Base-by-base conservation (phyloP, 92 coral and sea anemone genomes). In the Zoanthus solanderi region DNA sequence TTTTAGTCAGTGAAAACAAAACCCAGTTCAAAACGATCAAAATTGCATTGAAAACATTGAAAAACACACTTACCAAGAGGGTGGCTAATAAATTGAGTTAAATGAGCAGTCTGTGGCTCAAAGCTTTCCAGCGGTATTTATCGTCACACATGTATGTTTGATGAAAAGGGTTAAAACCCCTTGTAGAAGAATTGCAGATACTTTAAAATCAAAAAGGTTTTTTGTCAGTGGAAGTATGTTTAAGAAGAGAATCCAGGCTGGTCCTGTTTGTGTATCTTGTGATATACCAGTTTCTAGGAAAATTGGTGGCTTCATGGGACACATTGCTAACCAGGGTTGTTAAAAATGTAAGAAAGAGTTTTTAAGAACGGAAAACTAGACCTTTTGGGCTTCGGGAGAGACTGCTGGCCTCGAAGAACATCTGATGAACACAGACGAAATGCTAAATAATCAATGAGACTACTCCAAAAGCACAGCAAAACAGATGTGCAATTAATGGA, bases 251-350 rank as follows among this genome's bases (percentile, higher is more conserved):
- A 78, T 88, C 28, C 87, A 91, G 78, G 94, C 88, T 52, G 91
- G 86, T 10, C 53, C 88, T 11, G 47, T 90, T 32, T 93, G 93
- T 90, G 88, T 93, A 9, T 68, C 95, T 23, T 92, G 93, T 76
- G 95, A 90, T 45, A 90, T 92, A 7, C 95, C 93, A 37, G 93
- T 93, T 9, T 61, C 86, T n/a, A 87, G 95, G 68, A 92, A 92
- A 75, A 88, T 90, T 12, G 93, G 83, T 48, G 93, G 93, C 1
- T 90, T 92, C 71, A 71, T 92, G 84, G 91, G 95, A 17, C 95
- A 92, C 77, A 92, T 90, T 86, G 92, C 95, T 45, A 78, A 78
- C 32, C 91, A 87, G 57, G 95, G 95, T 0, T 93, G 95, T 74
- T 90, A 84, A 0, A 29, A 87, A 3, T 93, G 23, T 23, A 23